Conservation (phyloP, 1,140 invertebrate species). For the Drosophila pseudoananassae region DNA sequence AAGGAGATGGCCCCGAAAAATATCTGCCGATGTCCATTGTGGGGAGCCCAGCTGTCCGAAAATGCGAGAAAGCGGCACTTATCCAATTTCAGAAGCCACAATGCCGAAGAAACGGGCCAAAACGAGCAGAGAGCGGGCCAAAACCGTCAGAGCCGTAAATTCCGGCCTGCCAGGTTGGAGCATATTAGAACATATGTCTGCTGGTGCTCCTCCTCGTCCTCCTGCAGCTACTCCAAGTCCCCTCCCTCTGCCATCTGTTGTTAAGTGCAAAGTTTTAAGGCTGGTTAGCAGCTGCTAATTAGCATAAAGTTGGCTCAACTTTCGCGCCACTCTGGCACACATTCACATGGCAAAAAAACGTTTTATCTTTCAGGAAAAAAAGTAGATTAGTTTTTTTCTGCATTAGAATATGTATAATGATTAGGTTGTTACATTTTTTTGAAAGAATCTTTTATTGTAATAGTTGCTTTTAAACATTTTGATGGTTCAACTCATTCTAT, state of each 20-base stretch:
- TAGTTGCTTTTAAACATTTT: too few species aligned
- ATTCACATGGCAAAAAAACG: slow-evolving; percentile 27
- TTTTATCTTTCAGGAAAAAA: background rate
- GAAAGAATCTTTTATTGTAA: too few species aligned
- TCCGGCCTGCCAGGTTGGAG: slow-evolving; percentile 21
- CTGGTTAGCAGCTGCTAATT: slow-evolving; percentile 70
- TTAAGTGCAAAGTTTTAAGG: slow-evolving; percentile 59
- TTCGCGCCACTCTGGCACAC: slow-evolving; percentile 28
- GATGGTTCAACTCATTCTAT: too few species aligned
- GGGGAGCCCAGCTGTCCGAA: slow-evolving; percentile 35
- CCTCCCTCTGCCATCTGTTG: slow-evolving; percentile 16
- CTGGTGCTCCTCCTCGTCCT: background rate
- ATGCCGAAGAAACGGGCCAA: slow-evolving; percentile 7
- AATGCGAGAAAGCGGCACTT: slow-evolving; percentile 32
- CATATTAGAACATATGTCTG: slow-evolving; percentile 43
- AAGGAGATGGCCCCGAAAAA: slow-evolving; percentile 7
- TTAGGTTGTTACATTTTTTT: too few species aligned
- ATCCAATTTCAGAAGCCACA: slow-evolving; percentile 29
- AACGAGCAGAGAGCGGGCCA: background rate
- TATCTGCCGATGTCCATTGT: slow-evolving; percentile 35
- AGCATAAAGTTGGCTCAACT: slow-evolving; percentile 72
- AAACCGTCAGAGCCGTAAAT: slow-evolving; percentile 20
- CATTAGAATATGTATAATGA: too few species aligned
- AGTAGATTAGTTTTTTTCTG: background rate
- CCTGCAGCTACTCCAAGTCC: background rate